Evolutionary conservation across 1,140 invertebrate species (phyloP), one percentile per base, ranked within the genome.

Genomic region (Drosophila nikananu): DNA sequence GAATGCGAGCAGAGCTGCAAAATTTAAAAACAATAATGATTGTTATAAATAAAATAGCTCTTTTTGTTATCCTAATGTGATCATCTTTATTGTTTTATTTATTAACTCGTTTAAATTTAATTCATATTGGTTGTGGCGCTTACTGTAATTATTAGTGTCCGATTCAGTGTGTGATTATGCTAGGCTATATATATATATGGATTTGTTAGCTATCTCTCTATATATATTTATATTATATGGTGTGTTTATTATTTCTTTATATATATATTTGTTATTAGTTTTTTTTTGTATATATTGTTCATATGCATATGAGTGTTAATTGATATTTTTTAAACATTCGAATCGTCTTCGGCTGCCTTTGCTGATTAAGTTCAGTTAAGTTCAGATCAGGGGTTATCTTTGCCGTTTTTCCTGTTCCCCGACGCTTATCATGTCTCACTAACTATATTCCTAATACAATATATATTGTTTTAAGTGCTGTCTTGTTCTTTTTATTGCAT

Each of bases 1-100:
- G 94, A 95, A n/a, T 97, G 97, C 81, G 79, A 94, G 62, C 82
- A 93, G 59, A 94, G 94, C 71, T 97, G 97, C 54, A 91, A 91
- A 46, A 1, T 75, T 35, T 84, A 67, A 57, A 48, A 17, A n/a
- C 15, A 27, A 27, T 27, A 17, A 17, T 5, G 19, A 3, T 13
- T 12, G 10, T 32, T 25, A n/a, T 57, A 35, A 49, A 57, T 83
- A 83, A 83, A 65, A 37, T 19, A 32, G 3, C 6, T 19, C 10
- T 63, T 63, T 21, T 64, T 63, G 51, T 59, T 48, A 72, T 74
- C 35, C 42, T 89, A 75, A 73, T 75, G 65, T 84, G 70, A 54
- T 89, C 77, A 71, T 67, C 76, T 83, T 86, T 86, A 82, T 83
- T 86, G 61, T 74, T 77, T 82, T 74, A 58, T 84, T 80, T 70